A percentile compares a stretch with the other conserved stretches of the same genome.
Evolutionary conservation across 2,797 vertebrate genomes (phyloP).

Genomic region (Pseudochaenichthys georgianus): DNA sequence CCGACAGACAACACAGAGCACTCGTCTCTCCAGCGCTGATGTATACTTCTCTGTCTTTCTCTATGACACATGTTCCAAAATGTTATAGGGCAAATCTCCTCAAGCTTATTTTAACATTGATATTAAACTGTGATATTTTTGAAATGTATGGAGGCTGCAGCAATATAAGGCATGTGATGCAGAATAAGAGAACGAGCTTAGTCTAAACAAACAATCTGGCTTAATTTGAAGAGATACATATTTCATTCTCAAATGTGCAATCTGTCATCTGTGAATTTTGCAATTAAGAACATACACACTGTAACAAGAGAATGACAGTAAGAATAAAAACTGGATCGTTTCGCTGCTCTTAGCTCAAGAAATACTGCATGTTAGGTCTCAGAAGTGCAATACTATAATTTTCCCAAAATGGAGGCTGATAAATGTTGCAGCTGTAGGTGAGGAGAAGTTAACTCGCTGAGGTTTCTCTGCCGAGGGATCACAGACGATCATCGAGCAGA

Average conservation of each 20-base stretch:
- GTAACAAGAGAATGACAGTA: not conserved
- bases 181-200: not conserved
- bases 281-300: constrained; percentile 8
- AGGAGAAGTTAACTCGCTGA: constrained; percentile 12
- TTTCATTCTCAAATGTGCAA: not conserved
- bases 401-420: not conserved
- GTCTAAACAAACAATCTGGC: not conserved
- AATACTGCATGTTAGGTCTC: not conserved
- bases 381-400: not conserved
- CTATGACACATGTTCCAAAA: constrained; percentile 41
- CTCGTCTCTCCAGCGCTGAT: constrained; percentile 18
- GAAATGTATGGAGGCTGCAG: not conserved
- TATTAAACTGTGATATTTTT: not conserved
- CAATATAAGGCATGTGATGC: not conserved
- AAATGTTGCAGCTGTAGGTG: constrained; percentile 31
- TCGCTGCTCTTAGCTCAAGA: not conserved
- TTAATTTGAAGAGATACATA: not conserved
- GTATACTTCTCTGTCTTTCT: constrained; percentile 17
- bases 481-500: constrained; percentile 53
- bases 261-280: constrained; percentile 15
- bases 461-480: constrained; percentile 34
- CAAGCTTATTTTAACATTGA: not conserved
- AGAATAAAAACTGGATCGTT: not conserved
- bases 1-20: constrained; percentile 60
- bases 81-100: not conserved